Evolutionary conservation across 53 echinoderm and acorn worm species (phyloP), one percentile per base, ranked within the genome.

Genomic region (Henricia sp.): DNA sequence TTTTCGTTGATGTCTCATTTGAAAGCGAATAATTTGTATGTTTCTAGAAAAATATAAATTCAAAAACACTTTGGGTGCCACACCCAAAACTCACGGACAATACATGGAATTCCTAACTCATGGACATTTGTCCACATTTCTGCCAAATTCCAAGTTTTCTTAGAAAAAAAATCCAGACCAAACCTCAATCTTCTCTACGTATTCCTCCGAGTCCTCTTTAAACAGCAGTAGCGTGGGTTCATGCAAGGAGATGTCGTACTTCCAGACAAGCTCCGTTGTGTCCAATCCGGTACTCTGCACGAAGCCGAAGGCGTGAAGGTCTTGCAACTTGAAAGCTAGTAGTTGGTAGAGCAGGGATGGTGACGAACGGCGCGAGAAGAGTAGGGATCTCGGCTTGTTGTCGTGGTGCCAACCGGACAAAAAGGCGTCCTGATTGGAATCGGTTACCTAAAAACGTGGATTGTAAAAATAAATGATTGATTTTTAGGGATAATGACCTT

Each of bases 301-400:
- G 28, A 94, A 90, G 34, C 97, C 97, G 53, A 97, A 97, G 50
- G 92, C 77, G 68, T 92, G 87, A 2, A 83, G 55, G 21, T 88
- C 48, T 27, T 70, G 83, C 50, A 87, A 87, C 19, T 83, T 72
- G 25, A 94, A 78, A 0, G 92, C 94, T 16, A 83, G 78, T 13
- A 92, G 83, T 34, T 80, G 82, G 68, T 88, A 94, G 41, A 97
- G 92, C 26, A 90, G 80, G 2, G 94, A 90, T 0, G 92, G 85
- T 10, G 53, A 51, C 9, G 86, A 86, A 16, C 87, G 77, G 59
- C 78, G 82, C 19, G 97, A 92, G 66, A 92, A 94, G 41, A 94
- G 92, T 17, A 97, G 76, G 14, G 91, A 78, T 14, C 94, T 60
- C 3, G 97, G 97, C 50, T 90, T 92, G 87, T 97, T 97, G 71